Evolutionary conservation across 2,113 vertebrate species (phyloP), one percentile per base, ranked within the genome.

Genomic region (Hippocampus mohnikei): DNA sequence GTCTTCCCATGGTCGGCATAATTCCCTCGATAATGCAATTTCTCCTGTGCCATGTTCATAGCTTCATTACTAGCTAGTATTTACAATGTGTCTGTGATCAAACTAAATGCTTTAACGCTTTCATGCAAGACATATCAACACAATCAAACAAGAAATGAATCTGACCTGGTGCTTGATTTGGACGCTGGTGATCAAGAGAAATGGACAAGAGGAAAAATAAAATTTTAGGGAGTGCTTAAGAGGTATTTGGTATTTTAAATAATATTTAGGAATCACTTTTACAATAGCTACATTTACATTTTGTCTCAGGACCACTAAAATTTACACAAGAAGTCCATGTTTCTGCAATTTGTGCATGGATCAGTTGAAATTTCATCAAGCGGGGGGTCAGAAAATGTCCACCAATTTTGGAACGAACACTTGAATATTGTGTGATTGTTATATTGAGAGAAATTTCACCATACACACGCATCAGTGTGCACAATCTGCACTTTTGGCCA

Each of bases 391-490:
- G 58, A 29, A 60, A 60, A 33, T 20, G 25, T 60, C 52, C 52
- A 23, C 21, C 52, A 55, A 11, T 55, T 21, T 29, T 8, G 27
- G 6, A 59, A 18, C 11, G 56, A 29, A 56, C 10, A 56, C 55
- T 56, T 20, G 37, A 62, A n/a, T 18, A 3, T 11, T 44, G 21
- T 48, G 3, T 58, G 41, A n/a, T 42, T 62, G 25, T 60, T 15
- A 10, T 66, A 15, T 44, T 42, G 42, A 12, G 62, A 42, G 37
- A 41, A 44, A 44, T 41, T 21, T 42, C 62, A 15, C 6, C 44
- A 66, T 78, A 75, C 65, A 66, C 53, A 64, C 75, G 33, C 33
- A 53, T 74, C 59, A 23, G 67, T 59, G 76, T 69, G 81, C 66
- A 63, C 62, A 50, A 59, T 67, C 56, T 55, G 73, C 73, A 56